These are phyloP conservation scores for Brachypalpus laphriformis DNA, from an alignment of 2,888 invertebrate species.

Conservation along the genomic window DNA sequence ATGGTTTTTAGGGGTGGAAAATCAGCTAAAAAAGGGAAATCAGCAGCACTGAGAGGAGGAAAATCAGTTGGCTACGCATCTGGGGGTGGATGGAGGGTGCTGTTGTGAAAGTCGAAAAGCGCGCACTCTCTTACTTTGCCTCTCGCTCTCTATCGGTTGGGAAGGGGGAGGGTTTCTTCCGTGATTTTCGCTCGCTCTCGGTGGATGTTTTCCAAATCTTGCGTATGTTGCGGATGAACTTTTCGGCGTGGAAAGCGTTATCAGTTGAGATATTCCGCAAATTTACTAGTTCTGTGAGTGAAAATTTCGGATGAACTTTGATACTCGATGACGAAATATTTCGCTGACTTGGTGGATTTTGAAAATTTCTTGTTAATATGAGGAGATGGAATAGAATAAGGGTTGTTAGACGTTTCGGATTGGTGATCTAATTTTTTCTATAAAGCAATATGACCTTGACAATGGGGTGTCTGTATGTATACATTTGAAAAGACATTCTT, in stretches of 20 bases:
- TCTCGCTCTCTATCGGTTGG: conserved; percentile 2
- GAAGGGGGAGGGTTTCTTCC: conserved; percentile 9
- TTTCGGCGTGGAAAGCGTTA: conserved; percentile 43
- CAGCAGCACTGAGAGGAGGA: not conserved
- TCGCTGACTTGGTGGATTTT: conserved; percentile 23
- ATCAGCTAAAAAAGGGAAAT: conserved; percentile 51
- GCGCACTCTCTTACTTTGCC: conserved; percentile 4
- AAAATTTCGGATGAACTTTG: not conserved
- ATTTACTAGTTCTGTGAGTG: not conserved
- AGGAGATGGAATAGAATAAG: not conserved
- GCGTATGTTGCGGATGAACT: conserved; percentile 50
- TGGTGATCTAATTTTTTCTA: too few species aligned
- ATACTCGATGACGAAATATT: conserved; percentile 9
- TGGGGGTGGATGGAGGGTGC: conserved; percentile 15
- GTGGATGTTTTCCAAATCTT: conserved; percentile 46
- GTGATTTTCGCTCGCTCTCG: conserved; percentile 9
- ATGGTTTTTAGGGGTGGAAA: conserved; percentile 57
- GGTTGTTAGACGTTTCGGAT: too few species aligned
- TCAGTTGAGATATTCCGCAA: conserved; percentile 16
- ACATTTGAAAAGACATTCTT: too few species aligned
- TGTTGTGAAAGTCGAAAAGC: not conserved
- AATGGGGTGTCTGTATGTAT: too few species aligned
- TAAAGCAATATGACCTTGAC: too few species aligned
- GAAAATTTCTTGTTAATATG: not conserved
- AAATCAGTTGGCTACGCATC: conserved; percentile 24